phyloP scores from a whole-genome alignment of 2,113 vertebrate genomes.

The Nanger granti region DNA sequence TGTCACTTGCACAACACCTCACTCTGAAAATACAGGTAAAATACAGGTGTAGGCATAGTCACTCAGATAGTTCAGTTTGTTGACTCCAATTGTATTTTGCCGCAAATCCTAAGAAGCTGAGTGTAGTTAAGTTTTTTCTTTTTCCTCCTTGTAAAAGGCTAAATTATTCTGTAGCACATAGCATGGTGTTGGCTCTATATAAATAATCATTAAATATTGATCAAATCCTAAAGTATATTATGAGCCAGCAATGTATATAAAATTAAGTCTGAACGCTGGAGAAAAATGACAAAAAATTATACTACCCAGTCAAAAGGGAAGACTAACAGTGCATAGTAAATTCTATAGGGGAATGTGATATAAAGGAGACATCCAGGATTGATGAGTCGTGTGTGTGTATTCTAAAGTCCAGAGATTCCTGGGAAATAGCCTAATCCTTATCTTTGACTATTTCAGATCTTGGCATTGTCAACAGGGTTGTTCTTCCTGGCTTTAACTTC shows the following conservation, averaged over 20 bases:
- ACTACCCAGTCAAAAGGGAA: background rate
- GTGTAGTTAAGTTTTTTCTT: background rate
- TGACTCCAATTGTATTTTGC: background rate
- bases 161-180: background rate
- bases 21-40: background rate
- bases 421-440: conserved; percentile 3
- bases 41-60: background rate
- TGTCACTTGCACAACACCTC: background rate
- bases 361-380: background rate
- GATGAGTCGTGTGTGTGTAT: background rate
- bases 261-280: background rate
- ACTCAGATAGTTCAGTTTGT: background rate
- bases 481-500: conserved; percentile 24
- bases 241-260: background rate
- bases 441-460: conserved; percentile 8
- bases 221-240: conserved; percentile 2
- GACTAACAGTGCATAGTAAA: too few relatives aligned
- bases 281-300: background rate
- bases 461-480: background rate
- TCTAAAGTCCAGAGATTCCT: background rate
- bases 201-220: background rate
- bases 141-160: background rate
- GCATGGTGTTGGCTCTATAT: background rate
- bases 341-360: background rate
- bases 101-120: background rate